Evolutionary conservation across 2,888 invertebrate species (phyloP), one percentile per base, ranked within the genome.

Genomic region (Tetropium fuscum): DNA sequence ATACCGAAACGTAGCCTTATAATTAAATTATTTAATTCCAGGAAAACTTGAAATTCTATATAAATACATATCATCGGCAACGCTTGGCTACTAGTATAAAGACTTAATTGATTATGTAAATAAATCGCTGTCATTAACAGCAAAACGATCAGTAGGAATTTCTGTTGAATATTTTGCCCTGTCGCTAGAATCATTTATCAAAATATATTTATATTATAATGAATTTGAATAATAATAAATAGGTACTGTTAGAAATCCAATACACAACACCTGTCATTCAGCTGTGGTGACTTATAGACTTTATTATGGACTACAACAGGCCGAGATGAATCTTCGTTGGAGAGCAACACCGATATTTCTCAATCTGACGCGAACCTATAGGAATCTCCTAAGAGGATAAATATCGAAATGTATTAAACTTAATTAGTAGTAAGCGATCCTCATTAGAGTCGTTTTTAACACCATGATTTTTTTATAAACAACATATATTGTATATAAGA

Each of bases 241-340:
- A n/a, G n/a, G 65, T 65, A 56, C 56, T 43, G 55, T 32, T 60
- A 63, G 51, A 49, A 55, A 66, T 63, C 59, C 56, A 58, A 67
- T 66, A 72, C 63, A 71, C 71, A 72, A 68, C 73, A 72, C 71
- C 74, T 74, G 74, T 72, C 73, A 71, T 66, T 71, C 72, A 68
- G 57, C 61, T 57, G 56, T 60, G 54, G 65, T 72, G 71, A 72
- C 72, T 70, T 72, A 72, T 72, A 56, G 71, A 66, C 65, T 70
- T 66, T 67, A 70, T 70, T 72, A 70, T 69, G 57, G 59, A 49
- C 57, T 53, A 48, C 57, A 36, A 47, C 53, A 34, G 53, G 30
- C 53, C 27, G 15, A 44, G 64, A 64, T 59, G 51, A 59, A 45
- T 44, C 43, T 54, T 53, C 49, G 43, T 44, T 43, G 13, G 20